These are phyloP conservation scores for Myotis myotis DNA, from an alignment of 2,797 vertebrate genomes.

Conservation along the genomic window DNA sequence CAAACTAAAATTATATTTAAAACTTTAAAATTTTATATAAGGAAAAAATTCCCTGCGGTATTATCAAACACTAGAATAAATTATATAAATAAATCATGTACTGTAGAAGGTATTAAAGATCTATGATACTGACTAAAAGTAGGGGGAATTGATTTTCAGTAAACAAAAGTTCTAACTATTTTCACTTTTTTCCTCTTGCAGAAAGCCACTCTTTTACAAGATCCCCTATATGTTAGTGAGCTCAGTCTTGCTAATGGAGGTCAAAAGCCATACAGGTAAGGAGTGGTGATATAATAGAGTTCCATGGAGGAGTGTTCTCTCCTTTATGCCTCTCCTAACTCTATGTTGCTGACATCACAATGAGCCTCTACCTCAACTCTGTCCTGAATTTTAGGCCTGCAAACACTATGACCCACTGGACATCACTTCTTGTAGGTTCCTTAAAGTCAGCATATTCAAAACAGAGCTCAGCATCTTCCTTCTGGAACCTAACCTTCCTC, in stretches of 20 bases:
- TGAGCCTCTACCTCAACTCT: not conserved
- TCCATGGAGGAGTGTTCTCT: not conserved
- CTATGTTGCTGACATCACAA: not conserved
- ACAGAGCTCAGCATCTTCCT: not conserved
- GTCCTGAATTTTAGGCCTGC: not conserved
- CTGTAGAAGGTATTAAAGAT: not conserved
- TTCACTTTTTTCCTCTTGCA: constrained; percentile 24
- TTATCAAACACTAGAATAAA: not conserved
- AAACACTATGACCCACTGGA: not conserved
- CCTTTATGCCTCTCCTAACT: not conserved
- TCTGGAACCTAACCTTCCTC: not conserved
- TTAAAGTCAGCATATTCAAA: not conserved
- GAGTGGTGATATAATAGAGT: no score
- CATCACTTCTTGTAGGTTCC: not conserved
- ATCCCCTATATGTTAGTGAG: constrained; percentile 2
- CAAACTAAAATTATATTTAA: not conserved
- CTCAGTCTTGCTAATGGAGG: not conserved
- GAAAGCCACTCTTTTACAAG: constrained; percentile 76
- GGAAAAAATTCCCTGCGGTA: not conserved
- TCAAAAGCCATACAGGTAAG: constrained; percentile 73
- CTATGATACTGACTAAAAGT: not conserved
- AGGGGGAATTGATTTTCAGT: not conserved
- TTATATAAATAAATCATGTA: not conserved
- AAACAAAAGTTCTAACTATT: constrained; percentile 31
- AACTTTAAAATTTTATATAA: not conserved